A percentile compares a stretch with the other conserved stretches of the same genome.
These are phyloP conservation scores for Megastigmus dorsalis DNA, from an alignment of 2,888 invertebrate genomes.

Conservation along the genomic window DNA sequence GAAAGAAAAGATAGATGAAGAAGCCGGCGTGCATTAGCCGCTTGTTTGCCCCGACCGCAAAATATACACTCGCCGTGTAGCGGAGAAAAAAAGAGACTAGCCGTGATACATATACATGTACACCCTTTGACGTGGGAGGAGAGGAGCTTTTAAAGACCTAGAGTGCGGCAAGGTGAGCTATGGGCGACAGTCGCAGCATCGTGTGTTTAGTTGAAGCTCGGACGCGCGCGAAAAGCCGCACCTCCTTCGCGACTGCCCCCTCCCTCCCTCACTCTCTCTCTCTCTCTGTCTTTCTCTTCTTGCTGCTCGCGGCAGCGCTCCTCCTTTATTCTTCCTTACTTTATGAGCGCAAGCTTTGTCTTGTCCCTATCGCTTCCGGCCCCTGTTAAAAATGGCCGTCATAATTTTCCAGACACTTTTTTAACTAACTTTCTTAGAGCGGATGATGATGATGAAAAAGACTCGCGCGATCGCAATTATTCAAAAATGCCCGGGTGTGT, in stretches of 20 bases:
- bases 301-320: too few species aligned
- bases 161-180: too few species aligned
- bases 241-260: neutral
- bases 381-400: slow-evolving; percentile 33
- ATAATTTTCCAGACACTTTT: slow-evolving; percentile 36
- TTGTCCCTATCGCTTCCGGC: slow-evolving; percentile 23
- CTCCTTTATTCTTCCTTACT: neutral
- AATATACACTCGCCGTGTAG: too few species aligned
- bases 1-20: neutral
- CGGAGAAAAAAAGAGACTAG: too few species aligned
- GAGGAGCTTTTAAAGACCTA: too few species aligned
- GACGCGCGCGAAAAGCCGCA: neutral
- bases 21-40: neutral
- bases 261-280: neutral
- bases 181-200: too few species aligned
- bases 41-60: too few species aligned
- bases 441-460: slow-evolving; percentile 19
- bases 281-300: neutral
- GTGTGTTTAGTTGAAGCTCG: too few species aligned
- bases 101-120: too few species aligned
- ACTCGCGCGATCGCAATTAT: slow-evolving; percentile 18
- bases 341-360: neutral
- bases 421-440: slow-evolving; percentile 26
- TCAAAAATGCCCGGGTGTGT: slow-evolving; percentile 2
- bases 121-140: too few species aligned